These are phyloP conservation scores for Heteractis magnifica DNA, from an alignment of 92 coral and sea anemone species.

Conservation along the genomic window DNA sequence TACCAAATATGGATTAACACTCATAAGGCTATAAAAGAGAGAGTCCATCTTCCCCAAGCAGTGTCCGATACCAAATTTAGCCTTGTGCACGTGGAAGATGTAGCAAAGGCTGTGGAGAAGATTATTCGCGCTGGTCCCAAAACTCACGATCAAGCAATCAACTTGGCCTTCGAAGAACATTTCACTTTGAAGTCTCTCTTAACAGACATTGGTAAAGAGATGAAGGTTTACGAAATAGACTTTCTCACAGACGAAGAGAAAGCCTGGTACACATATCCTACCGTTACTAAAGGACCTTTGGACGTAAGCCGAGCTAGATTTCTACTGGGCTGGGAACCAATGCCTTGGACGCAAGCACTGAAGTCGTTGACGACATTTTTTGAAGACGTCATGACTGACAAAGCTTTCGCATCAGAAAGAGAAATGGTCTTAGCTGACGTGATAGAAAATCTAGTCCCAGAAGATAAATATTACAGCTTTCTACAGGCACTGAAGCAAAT, in stretches of 20 bases:
- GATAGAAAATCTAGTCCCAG: constrained; percentile 80
- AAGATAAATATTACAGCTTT: constrained; percentile 59
- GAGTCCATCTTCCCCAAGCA: constrained; percentile 87
- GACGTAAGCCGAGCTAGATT: constrained; percentile 72
- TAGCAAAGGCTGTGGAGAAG: constrained; percentile 72
- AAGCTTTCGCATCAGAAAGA: constrained; percentile 57
- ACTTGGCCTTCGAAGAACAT: constrained; percentile 89
- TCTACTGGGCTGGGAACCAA: constrained; percentile 84
- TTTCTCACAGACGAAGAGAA: constrained; percentile 70
- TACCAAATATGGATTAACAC: constrained; percentile 92
- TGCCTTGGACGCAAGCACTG: constrained; percentile 79
- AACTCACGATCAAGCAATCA: constrained; percentile 77
- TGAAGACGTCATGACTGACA: constrained; percentile 86
- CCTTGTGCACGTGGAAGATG: constrained; percentile 88
- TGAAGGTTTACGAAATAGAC: constrained; percentile 50
- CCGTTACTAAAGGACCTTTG: constrained; percentile 87
- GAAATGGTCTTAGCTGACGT: constrained; percentile 92
- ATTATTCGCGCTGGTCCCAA: constrained; percentile 60
- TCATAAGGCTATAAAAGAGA: constrained; percentile 75
- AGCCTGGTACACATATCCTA: constrained; percentile 94
- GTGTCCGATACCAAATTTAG: constrained; percentile 83
- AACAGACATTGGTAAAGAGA: constrained; percentile 66
- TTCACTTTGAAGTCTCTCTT: constrained; percentile 73
- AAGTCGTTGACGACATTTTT: constrained; percentile 56
- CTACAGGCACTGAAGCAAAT: constrained; percentile 62